Evolutionary conservation across 2,113 vertebrate species (phyloP).

Genomic region (Cinclus cinclus): DNA sequence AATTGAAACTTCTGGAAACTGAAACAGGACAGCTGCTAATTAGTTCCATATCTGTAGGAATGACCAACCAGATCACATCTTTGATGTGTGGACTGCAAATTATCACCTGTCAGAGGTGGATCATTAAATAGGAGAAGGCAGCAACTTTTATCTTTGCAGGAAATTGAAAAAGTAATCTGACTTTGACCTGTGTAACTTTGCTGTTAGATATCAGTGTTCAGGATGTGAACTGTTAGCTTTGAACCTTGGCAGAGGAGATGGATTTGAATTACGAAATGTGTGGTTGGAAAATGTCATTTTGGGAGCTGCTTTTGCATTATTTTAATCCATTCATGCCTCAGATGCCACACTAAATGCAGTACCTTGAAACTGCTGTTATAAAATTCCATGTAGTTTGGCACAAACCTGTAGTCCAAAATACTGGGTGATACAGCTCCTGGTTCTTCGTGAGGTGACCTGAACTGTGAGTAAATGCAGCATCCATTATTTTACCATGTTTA

Average conservation of each 20-base stretch:
- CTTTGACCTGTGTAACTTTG: constrained; percentile 32
- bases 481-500: neutral
- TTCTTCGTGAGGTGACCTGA: neutral
- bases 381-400: neutral
- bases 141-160: neutral
- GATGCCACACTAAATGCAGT: neutral
- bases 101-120: neutral
- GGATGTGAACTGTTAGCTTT: constrained; percentile 1
- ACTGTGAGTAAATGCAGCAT: neutral
- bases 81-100: neutral
- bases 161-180: neutral
- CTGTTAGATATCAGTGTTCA: neutral
- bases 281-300: neutral
- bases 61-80: neutral
- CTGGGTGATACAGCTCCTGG: neutral
- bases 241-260: neutral
- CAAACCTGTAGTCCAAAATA: neutral
- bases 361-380: neutral
- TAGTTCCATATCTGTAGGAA: neutral
- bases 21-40: constrained; percentile 5
- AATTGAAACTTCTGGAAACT: neutral
- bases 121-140: neutral
- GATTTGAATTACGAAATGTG: neutral
- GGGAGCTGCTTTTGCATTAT: neutral
- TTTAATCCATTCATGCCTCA: neutral